phyloP scores from a whole-genome alignment of 2,888 invertebrate genomes.

The Nemotelus pantherinus region DNA sequence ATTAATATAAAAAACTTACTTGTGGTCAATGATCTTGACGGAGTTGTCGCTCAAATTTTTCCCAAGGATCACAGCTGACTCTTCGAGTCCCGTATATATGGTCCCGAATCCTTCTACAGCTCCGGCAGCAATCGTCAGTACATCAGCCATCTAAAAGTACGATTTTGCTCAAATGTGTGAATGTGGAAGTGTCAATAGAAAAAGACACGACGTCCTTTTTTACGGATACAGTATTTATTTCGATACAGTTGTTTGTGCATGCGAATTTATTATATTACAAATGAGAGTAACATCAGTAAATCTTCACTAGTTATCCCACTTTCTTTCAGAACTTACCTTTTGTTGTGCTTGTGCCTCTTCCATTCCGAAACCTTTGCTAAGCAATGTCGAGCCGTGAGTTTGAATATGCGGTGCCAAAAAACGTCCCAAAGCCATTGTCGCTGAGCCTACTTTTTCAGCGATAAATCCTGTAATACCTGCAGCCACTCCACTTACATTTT shows the following conservation, averaged over 20 bases:
- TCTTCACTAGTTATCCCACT: neutral
- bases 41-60: slow-evolving; percentile 75
- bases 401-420: slow-evolving; percentile 76
- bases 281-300: too few relatives aligned
- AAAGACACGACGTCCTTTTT: too few relatives aligned
- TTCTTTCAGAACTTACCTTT: slow-evolving; percentile 60
- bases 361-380: slow-evolving; percentile 69
- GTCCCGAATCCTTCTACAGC: slow-evolving; percentile 77
- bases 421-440: slow-evolving; percentile 74
- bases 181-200: neutral
- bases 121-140: slow-evolving; percentile 75
- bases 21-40: slow-evolving; percentile 77
- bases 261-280: too few relatives aligned
- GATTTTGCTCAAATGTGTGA: neutral
- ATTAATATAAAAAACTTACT: slow-evolving; percentile 65
- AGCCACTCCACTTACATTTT: slow-evolving; percentile 73
- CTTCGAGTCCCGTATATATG: slow-evolving; percentile 76
- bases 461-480: slow-evolving; percentile 74
- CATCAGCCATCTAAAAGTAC: slow-evolving; percentile 64
- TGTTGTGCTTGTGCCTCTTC: slow-evolving; percentile 67
- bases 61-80: slow-evolving; percentile 75
- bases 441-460: slow-evolving; percentile 71
- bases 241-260: too few relatives aligned
- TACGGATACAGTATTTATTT: too few relatives aligned
- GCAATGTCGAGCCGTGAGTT: slow-evolving; percentile 70